Evolutionary conservation across 53 echinoderm and acorn worm species (phyloP).

Genomic region (Pentamera pediparva): DNA sequence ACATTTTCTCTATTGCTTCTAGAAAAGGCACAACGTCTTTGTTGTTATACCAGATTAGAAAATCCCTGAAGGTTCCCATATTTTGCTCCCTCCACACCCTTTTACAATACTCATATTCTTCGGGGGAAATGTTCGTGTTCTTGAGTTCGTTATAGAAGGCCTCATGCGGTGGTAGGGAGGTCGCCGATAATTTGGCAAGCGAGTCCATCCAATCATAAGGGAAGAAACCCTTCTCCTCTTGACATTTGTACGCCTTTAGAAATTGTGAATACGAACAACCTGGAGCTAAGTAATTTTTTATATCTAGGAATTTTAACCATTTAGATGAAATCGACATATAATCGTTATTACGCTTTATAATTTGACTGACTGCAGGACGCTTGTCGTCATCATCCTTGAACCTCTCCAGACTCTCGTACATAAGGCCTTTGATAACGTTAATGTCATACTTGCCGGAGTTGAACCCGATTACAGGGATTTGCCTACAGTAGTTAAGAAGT

Average conservation of each 20-base stretch:
- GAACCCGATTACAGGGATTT: conserved; percentile 44
- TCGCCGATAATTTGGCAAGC: conserved; percentile 9
- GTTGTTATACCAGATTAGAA: conserved; percentile 48
- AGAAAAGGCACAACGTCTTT: conserved; percentile 50
- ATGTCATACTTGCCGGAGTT: conserved; percentile 41
- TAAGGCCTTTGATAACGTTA: conserved; percentile 12
- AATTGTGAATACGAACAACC: conserved; percentile 33
- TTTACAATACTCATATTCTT: conserved; percentile 29
- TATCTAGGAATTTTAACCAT: conserved; percentile 26
- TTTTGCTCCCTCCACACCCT: conserved; percentile 6
- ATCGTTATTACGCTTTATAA: conserved; percentile 27
- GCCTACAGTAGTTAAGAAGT: not conserved
- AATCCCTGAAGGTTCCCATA: conserved; percentile 36
- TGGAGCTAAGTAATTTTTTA: conserved; percentile 34
- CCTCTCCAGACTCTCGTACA: conserved; percentile 18
- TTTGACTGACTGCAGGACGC: conserved; percentile 31
- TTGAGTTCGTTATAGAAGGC: conserved; percentile 30
- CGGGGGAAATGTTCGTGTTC: not conserved
- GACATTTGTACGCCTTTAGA: conserved; percentile 37
- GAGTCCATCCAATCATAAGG: conserved; percentile 47
- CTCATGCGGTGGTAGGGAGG: conserved; percentile 21
- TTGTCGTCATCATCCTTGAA: conserved; percentile 4
- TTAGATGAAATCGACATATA: conserved; percentile 16
- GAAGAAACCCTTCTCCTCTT: conserved; percentile 31
- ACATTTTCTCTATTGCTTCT: conserved; percentile 52